Evolutionary conservation across 2,888 invertebrate genomes (phyloP), one percentile per base, ranked within the genome.

Genomic region (Deilephila elpenor): DNA sequence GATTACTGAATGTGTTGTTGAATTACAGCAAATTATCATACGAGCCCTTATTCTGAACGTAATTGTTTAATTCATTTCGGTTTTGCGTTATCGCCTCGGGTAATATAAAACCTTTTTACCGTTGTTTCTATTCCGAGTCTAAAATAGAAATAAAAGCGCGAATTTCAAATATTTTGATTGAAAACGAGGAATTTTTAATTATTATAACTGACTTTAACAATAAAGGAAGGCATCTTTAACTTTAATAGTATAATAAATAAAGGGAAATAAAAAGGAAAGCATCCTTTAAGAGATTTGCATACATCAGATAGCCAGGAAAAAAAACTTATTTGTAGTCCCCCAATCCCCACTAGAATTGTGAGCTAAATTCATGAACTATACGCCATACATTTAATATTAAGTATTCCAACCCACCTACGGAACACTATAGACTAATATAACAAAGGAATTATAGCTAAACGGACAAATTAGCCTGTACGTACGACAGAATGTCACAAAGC

Each of bases 1-100:
- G 83, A 86, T 89, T 88, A 87, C 82, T 77, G 83, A 84, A 84
- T 84, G 83, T 85, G 85, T 85, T 82, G 82, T 83, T 74, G 77
- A 83, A 85, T 85, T 83, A 83, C 75, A 74, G 73, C 71, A 72
- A 76, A 78, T 74, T 79, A 78, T 78, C 78, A 74, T 73, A 29
- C n/a, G 19, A 74, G 72, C 73, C 75, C 73, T 73, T 79, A 79
- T 79, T 78, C 79, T 74, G 44, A 44, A 44, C 44, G 76, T 73
- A 78, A 80, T 78, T 77, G 25, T 51, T 60, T 7, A 44, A 64
- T 64, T 64, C 20, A 62, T 62, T 8, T 0, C 20, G 3, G 59
- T 60, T 14, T 25, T 25, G 7, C 60, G 60, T 20, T 60, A 56
- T n/a, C 56, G 56, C 56, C n/a, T 56, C 56, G 17, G 56, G 5